phyloP scores from a whole-genome alignment of 2,113 vertebrate genomes.

The Eulacestoma nigropectus region DNA sequence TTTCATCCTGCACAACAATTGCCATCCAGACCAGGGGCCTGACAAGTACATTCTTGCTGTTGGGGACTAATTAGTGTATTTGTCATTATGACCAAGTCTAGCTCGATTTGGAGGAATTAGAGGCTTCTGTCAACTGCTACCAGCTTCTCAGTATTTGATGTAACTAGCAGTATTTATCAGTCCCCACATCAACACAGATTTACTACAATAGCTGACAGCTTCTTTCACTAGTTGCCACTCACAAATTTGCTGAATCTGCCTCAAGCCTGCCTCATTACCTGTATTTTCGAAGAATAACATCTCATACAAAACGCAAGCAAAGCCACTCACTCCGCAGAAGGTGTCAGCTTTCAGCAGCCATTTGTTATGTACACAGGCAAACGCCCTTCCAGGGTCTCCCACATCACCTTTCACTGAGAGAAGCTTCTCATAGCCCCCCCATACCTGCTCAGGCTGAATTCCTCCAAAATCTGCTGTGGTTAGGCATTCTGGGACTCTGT shows the following conservation, averaged over 20 bases:
- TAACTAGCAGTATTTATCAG: neutral
- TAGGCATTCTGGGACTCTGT: neutral
- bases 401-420: neutral
- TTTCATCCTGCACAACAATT: neutral
- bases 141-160: neutral
- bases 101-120: neutral
- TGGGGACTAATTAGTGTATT: neutral
- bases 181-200: neutral
- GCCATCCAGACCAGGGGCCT: neutral
- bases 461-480: neutral
- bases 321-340: neutral
- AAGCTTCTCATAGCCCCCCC: neutral
- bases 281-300: neutral
- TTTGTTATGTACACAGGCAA: neutral
- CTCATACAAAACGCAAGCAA: neutral
- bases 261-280: neutral
- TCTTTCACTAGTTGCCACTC: neutral
- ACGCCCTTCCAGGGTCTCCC: neutral
- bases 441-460: neutral
- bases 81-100: neutral
- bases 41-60: neutral
- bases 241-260: neutral
- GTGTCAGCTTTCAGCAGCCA: neutral
- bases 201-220: neutral
- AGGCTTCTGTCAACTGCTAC: neutral